Evolutionary conservation across 2,888 invertebrate genomes (phyloP), one percentile per base, ranked within the genome.

Genomic region (Drosophila kokeensis): DNA sequence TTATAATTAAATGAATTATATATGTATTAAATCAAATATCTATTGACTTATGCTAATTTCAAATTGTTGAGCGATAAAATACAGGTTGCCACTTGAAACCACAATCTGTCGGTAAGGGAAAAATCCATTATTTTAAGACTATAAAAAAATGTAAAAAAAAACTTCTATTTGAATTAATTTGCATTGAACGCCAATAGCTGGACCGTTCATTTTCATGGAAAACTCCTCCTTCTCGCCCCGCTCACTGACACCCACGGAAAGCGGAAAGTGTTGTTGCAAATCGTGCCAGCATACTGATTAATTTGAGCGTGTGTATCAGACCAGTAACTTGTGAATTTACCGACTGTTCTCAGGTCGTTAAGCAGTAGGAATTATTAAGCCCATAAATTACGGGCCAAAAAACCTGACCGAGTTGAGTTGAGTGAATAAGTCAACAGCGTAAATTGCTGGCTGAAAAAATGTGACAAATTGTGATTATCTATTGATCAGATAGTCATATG

Each of bases 261-360:
- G 80, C 75, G 61, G 70, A 32, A 32, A 32, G 11, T 53, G 62
- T 52, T 66, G 69, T 75, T 76, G 55, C 53, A 66, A 66, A 58
- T 75, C 58, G 59, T 76, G 81, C 50, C 69, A 60, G 63, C 59
- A 84, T 68, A 76, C 73, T 88, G 84, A 89, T 82, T 86, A 84
- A 88, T 83, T 88, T 82, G 77, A 73, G 83, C 89, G 86, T 74
- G 73, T 81, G 76, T 88, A 73, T 71, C 61, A 66, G 82, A 60
- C 45, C 49, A 64, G 59, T 29, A 45, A 58, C 61, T 61, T 53
- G 60, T 66, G 49, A 69, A 61, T 54, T 64, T 57, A 57, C 80
- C 36, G 65, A 13, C 29, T n/a, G 36, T 48, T 57, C 48, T 36
- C 65, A 54, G 50, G 60, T 65, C 40, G 68, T 77, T 73, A 30